Conservation (phyloP, 2,888 invertebrate species). For the Acleris cristana region DNA sequence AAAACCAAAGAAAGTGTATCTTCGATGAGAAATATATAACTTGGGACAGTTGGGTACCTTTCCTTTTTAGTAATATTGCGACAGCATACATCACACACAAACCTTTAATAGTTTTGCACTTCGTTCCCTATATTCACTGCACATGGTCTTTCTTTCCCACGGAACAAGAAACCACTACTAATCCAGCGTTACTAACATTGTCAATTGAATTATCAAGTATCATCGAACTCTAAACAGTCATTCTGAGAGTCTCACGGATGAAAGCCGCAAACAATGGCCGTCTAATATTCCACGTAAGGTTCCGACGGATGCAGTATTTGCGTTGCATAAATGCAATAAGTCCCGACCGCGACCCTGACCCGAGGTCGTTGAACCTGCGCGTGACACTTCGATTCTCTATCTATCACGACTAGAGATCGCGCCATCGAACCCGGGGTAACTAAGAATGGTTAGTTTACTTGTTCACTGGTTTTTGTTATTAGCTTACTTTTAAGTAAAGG, state of each 20-base stretch:
- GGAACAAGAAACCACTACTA: too few species aligned
- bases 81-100: too few species aligned
- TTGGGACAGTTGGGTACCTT: too few species aligned
- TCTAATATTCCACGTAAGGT: conserved; percentile 70
- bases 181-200: too few species aligned
- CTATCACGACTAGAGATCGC: conserved; percentile 79
- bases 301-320: conserved; percentile 69
- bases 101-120: too few species aligned
- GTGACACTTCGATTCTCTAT: conserved; percentile 83
- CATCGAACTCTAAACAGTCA: neutral
- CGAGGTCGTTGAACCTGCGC: conserved; percentile 74
- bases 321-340: conserved; percentile 72
- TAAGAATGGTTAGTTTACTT: conserved; percentile 15
- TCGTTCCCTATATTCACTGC: too few species aligned
- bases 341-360: conserved; percentile 78
- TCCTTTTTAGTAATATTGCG: too few species aligned
- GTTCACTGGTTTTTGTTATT: neutral
- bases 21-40: too few species aligned
- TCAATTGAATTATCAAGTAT: neutral
- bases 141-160: too few species aligned
- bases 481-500: neutral
- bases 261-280: conserved; percentile 33
- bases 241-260: conserved; percentile 21
- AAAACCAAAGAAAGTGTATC: too few species aligned
- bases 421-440: conserved; percentile 51